Percentiles rank a stretch among this genome's conserved stretches.
These are phyloP conservation scores for Spilosoma lubricipeda DNA, from an alignment of 2,888 invertebrate genomes.

Conservation along the genomic window DNA sequence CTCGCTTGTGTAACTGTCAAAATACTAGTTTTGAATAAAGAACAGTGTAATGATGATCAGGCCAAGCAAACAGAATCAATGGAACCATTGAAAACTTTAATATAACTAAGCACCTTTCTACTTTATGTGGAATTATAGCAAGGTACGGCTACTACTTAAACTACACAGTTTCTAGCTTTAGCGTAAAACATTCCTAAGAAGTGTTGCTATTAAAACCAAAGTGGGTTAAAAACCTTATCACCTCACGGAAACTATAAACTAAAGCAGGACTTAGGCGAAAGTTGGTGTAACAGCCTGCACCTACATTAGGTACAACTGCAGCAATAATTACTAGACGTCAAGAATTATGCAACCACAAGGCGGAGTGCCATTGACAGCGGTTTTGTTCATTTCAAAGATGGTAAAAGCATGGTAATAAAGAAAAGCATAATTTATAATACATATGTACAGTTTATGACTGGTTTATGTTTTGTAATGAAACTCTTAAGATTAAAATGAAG, in stretches of 20 bases:
- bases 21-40: too few relatives aligned
- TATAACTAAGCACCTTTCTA: neutral
- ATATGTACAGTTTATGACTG: neutral
- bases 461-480: neutral
- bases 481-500: too few relatives aligned
- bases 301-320: slow-evolving; percentile 52
- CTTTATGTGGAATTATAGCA: neutral
- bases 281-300: slow-evolving; percentile 41
- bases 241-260: slow-evolving; percentile 34
- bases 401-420: too few relatives aligned
- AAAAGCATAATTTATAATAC: neutral
- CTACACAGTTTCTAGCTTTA: neutral
- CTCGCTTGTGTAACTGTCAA: too few relatives aligned
- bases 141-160: neutral
- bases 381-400: neutral
- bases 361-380: slow-evolving; percentile 46
- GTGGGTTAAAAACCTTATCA: slow-evolving; percentile 42
- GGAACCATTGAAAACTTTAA: neutral
- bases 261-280: slow-evolving; percentile 44
- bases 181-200: slow-evolving; percentile 16
- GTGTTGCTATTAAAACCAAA: slow-evolving; percentile 30
- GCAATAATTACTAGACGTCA: slow-evolving; percentile 64
- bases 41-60: too few relatives aligned
- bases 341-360: slow-evolving; percentile 63
- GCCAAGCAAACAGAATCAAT: too few relatives aligned